These are phyloP conservation scores for Myanophis thanlyinensis DNA, from an alignment of 2,113 vertebrate species.

Conservation along the genomic window DNA sequence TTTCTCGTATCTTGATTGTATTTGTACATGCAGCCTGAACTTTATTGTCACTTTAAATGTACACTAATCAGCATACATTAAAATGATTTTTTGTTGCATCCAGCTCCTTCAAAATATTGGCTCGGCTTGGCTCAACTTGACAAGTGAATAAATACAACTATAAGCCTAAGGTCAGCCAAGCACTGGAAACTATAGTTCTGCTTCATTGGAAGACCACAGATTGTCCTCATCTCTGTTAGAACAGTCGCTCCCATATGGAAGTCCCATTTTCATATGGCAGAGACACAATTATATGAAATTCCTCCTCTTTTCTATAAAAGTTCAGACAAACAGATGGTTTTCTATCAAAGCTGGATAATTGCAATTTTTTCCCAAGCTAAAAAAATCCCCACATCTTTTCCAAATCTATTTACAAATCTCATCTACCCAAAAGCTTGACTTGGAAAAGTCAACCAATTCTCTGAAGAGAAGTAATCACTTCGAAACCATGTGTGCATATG, in stretches of 20 bases:
- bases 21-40: no score
- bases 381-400: no score
- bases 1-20: no score
- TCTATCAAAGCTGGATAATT: not conserved
- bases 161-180: not conserved
- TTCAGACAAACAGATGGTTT: not conserved
- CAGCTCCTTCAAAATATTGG: no score
- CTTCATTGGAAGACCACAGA: not conserved
- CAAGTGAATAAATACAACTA: not conserved
- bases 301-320: not conserved
- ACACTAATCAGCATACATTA: no score
- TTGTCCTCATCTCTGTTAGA: not conserved
- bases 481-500: not conserved
- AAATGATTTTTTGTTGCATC: no score
- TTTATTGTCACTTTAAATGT: no score
- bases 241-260: not conserved
- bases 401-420: not conserved
- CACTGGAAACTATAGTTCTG: not conserved
- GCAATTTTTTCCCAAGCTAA: not conserved
- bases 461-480: conserved; percentile 11
- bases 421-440: not conserved
- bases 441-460: not conserved
- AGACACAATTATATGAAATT: not conserved
- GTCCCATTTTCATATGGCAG: not conserved
- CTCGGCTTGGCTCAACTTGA: not conserved